Base-by-base conservation (phyloP, 64 coral and sea anemone species). In the Dendronephthya gigantea region DNA sequence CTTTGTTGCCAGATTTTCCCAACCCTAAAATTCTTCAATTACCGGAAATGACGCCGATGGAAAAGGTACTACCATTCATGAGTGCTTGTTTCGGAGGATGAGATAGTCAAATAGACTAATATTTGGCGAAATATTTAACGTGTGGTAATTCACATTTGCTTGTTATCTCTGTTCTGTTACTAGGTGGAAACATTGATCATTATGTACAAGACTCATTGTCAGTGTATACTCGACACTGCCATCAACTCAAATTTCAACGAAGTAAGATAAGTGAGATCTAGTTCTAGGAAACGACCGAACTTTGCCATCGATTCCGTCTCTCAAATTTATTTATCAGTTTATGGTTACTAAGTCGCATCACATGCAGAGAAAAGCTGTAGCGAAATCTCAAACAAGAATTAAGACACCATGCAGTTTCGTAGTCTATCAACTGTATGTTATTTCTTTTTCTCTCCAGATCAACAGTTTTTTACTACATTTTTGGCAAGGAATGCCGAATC, bases 131-230 rank as follows among this genome's bases (percentile, higher is more conserved):
- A 45, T 45, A 45, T 45, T 45, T 45, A 45, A 45, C 41, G 11
- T 45, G 11, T 45, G 17, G 50, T 55, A 17, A 55, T 11, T 11
- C 10, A 10, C 17, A 55, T 55, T 17, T 10, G 17, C 17, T 17
- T 14, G 33, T 28, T 47, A 70, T 82, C 23, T 38, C 82, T 83
- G 16, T 34, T 88, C 36, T 83, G 0, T 83, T 85, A 36, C 51
- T 51, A 97, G 94, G 91, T 97, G 41, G 88, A 93, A 17, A 97
- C 94, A 15, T 90, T 97, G 30, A 84, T 97, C 2, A 89, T 97
- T 38, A 97, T 97, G 94, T 97, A 97, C 89, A 97, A 97, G 82
- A 97, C 94, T 13, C 94, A 97, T 69, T 97, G 91, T 68, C 94
- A 97, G n/a, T 97, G 94, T 25, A 91, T 97, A 43, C 82, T 97